phyloP scores from a whole-genome alignment of 2,888 invertebrate species.

The Limnephilus rhombicus region DNA sequence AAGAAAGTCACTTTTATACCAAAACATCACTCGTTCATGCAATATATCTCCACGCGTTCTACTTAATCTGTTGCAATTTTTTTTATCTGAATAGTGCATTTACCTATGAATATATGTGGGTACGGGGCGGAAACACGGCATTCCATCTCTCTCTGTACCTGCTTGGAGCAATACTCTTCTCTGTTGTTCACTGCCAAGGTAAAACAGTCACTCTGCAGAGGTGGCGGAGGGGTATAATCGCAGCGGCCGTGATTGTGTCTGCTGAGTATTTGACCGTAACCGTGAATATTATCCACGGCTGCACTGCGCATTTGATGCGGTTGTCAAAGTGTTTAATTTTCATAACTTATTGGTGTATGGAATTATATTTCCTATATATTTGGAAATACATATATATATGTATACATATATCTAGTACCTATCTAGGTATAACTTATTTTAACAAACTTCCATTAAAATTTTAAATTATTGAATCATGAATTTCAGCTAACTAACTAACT shows the following conservation, averaged over 20 bases:
- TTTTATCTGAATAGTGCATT: conserved; percentile 51
- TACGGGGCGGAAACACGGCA: conserved; percentile 18
- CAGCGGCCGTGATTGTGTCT: not conserved
- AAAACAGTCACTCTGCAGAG: conserved; percentile 46
- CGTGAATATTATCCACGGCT: conserved; percentile 51
- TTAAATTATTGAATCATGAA: too few species aligned
- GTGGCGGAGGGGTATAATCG: conserved; percentile 8
- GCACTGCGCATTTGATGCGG: conserved; percentile 9
- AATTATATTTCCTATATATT: not conserved
- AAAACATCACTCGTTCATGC: conserved; percentile 28
- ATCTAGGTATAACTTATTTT: too few species aligned
- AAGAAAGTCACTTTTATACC: conserved; percentile 36
- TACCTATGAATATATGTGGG: conserved; percentile 32
- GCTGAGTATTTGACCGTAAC: conserved; percentile 52
- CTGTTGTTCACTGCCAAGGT: conserved; percentile 33
- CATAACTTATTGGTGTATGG: not conserved
- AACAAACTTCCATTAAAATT: too few species aligned
- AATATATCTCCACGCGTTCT: conserved; percentile 45
- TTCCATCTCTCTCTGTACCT: conserved; percentile 40
- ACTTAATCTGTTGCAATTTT: conserved; percentile 52
- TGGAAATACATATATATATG: not conserved
- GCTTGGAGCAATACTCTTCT: conserved; percentile 46
- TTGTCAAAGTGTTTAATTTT: conserved; percentile 30
- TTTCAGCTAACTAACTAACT: too few species aligned
- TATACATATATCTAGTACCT: too few species aligned